phyloP scores from a whole-genome alignment of 2,113 vertebrate genomes.

The Apus apus region DNA sequence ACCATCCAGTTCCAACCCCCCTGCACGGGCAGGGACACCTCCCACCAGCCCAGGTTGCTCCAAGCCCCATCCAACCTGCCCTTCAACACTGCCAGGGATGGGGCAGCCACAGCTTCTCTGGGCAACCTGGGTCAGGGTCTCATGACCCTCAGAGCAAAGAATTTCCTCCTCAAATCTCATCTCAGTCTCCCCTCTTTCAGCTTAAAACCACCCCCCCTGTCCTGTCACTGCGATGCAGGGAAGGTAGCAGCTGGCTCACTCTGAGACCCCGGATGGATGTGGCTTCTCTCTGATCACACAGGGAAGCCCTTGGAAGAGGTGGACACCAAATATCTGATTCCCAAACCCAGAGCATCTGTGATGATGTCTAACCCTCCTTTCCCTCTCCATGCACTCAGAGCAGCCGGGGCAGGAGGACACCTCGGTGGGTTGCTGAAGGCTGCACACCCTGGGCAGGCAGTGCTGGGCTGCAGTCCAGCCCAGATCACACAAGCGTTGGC shows the following conservation, averaged over 20 bases:
- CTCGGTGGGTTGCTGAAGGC: background rate
- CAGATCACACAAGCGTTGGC: accelerated
- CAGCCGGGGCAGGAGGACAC: background rate
- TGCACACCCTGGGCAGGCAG: background rate
- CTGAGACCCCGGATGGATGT: background rate
- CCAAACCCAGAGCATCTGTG: accelerated
- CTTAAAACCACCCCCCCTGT: no score
- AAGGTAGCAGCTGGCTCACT: background rate
- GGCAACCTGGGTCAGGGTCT: no score
- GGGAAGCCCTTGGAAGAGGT: background rate
- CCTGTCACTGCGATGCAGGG: background rate
- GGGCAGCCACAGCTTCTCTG: no score
- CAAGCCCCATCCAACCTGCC: no score
- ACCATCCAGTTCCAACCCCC: no score
- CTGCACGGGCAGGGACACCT: no score
- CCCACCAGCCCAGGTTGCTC: no score
- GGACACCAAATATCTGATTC: background rate
- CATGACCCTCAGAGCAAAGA: no score
- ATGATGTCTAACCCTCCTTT: background rate
- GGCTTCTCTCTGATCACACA: background rate
- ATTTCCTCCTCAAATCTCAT: no score
- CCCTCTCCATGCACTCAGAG: background rate
- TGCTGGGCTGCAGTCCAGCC: background rate
- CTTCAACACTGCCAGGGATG: no score
- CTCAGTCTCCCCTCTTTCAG: no score